A percentile compares a stretch with the other conserved stretches of the same genome.
These are phyloP conservation scores for Rhea americana DNA, from an alignment of 2,113 vertebrate species.

Conservation along the genomic window DNA sequence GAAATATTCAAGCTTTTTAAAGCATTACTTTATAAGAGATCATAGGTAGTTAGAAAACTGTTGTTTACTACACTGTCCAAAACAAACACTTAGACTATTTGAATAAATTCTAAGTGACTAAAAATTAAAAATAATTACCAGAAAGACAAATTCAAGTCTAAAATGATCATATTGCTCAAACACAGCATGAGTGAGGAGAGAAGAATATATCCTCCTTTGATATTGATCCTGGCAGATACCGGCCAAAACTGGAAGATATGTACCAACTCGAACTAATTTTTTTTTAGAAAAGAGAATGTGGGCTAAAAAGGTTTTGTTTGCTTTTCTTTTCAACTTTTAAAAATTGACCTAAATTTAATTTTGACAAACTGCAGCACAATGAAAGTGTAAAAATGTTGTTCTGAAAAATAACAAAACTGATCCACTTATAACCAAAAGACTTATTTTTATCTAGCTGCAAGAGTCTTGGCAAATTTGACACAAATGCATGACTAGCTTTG, in stretches of 20 bases:
- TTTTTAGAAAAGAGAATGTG: not conserved
- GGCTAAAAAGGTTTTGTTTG: not conserved
- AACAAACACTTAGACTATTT: not conserved
- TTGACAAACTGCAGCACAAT: not conserved
- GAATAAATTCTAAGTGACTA: not conserved
- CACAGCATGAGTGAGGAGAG: not conserved
- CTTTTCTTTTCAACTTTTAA: not conserved
- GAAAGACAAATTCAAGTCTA: not conserved
- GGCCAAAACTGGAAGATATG: not conserved
- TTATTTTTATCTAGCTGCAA: not conserved
- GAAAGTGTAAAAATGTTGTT: not conserved
- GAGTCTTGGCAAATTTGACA: not conserved
- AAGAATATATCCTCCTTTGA: not conserved
- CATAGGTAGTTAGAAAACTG: constrained; percentile 7
- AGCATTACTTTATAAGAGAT: constrained; percentile 1
- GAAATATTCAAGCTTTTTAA: not conserved
- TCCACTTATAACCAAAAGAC: not conserved
- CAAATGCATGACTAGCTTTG: not conserved
- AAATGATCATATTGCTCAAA: not conserved
- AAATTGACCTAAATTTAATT: not conserved
- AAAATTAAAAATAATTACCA: constrained; percentile 11
- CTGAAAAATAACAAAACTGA: constrained; percentile 10
- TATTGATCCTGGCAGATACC: not conserved
- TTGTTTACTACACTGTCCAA: not conserved
- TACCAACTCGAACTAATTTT: not conserved